Evolutionary conservation across 2,113 vertebrate species (phyloP), one percentile per base, ranked within the genome.

Genomic region (Sinocyclocheilus anshuiensis): DNA sequence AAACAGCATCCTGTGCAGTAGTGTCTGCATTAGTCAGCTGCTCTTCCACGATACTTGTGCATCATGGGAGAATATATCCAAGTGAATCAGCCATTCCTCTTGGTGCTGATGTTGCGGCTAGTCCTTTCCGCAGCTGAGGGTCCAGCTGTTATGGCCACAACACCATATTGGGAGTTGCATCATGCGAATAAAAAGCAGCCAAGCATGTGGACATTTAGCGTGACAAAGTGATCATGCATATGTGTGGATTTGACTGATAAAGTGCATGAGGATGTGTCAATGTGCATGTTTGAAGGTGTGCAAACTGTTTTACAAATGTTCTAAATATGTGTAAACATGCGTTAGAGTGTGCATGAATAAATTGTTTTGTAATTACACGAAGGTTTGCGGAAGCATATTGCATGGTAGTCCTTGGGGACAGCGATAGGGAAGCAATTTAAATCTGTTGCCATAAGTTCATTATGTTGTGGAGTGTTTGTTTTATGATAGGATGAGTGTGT

Each of bases 361-460:
- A 74, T 24, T 22, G 59, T 18, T 29, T 50, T 33, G 42, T 29
- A 20, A 55, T 48, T 71, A 83, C 78, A 86, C 61, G 0, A 83
- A 74, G 77, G 45, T 72, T 55, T 86, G 84, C n/a, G 16, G 72
- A 86, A 71, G 72, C 81, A 81, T 79, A 77, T 53, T 36, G 85
- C 45, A 77, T 77, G 63, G 71, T 18, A 71, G 33, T 82, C 79
- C 84, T 72, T 63, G 16, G 81, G 85, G 84, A 83, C 77, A 86
- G 29, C 6, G 76, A 88, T 85, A 76, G 69, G 81, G 81, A 89
- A 83, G 78, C 71, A 85, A 82, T 87, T 86, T 84, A 77, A 87
- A 85, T 88, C 77, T 81, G 77, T 87, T 86, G 85, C 77, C 77
- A 77, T 79, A 85, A 83, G n/a, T 80, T 89, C 78, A 89, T 89